Conservation (phyloP, 64 coral and sea anemone species). For the Porites lutea region DNA sequence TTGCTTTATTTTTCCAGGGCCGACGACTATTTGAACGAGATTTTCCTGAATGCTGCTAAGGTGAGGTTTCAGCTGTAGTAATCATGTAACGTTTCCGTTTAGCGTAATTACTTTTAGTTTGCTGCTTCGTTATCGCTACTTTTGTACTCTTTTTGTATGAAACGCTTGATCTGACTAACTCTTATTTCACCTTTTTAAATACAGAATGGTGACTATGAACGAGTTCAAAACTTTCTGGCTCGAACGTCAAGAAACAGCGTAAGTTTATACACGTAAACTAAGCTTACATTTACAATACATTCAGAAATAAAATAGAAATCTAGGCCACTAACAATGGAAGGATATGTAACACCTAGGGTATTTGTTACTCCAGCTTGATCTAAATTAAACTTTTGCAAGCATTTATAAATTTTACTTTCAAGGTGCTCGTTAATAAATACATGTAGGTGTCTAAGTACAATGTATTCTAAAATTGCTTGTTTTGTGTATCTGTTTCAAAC, state of each 20-base stretch:
- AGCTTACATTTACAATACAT: too few species aligned
- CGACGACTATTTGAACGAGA: constrained; percentile 74
- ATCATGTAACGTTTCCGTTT: not conserved
- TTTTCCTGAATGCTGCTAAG: constrained; percentile 87
- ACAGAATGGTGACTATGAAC: constrained; percentile 87
- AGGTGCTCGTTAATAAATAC: too few species aligned
- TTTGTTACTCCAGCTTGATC: not conserved
- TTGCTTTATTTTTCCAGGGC: constrained; percentile 35
- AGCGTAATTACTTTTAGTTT: not conserved
- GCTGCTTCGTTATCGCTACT: not conserved
- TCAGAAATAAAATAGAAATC: too few species aligned
- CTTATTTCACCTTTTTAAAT: not conserved
- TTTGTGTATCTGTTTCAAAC: not conserved
- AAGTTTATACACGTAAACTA: constrained; percentile 12
- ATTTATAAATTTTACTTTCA: too few species aligned
- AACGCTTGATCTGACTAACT: not conserved
- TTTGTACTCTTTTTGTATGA: not conserved
- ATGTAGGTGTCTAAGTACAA: too few species aligned
- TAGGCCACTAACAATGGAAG: too few species aligned
- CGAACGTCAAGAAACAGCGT: constrained; percentile 81
- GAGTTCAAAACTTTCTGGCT: constrained; percentile 83
- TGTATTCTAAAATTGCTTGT: not conserved
- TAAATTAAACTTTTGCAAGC: too few species aligned
- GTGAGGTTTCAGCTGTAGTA: not conserved
- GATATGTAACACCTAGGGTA: too few species aligned